Evolutionary conservation across 1,140 invertebrate genomes (phyloP).

Genomic region (Tribolium madens): DNA sequence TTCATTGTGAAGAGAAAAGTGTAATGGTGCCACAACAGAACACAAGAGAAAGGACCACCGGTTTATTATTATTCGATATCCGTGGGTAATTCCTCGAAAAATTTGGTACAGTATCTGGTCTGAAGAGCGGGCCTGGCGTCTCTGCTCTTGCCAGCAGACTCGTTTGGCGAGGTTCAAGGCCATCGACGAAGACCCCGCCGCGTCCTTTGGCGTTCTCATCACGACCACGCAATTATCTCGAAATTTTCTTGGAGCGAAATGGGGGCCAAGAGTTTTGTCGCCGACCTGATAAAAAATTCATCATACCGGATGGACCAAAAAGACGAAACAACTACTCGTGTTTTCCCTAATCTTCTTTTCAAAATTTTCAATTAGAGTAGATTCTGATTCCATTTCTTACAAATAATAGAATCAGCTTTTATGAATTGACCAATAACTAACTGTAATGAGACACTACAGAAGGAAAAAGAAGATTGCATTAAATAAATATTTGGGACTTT

Average conservation of each 20-base stretch:
- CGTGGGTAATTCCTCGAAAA: background rate
- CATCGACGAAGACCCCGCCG: slow-evolving; percentile 9
- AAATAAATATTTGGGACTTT: no score
- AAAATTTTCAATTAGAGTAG: no score
- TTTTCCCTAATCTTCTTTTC: no score
- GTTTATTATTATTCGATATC: background rate
- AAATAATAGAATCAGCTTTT: no score
- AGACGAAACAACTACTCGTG: no score
- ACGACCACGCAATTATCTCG: slow-evolving; percentile 25
- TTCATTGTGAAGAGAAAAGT: background rate
- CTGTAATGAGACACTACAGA: no score
- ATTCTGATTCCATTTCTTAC: no score
- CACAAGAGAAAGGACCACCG: background rate
- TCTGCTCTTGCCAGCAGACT: slow-evolving; percentile 24
- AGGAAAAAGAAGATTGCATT: no score
- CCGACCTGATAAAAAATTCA: background rate
- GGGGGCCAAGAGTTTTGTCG: background rate
- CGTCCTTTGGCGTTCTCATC: slow-evolving; percentile 26
- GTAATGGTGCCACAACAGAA: background rate
- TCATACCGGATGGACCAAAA: background rate
- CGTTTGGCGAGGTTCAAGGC: slow-evolving; percentile 43
- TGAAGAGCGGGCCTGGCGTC: slow-evolving; percentile 7
- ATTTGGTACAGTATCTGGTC: slow-evolving; percentile 11
- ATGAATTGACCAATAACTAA: no score
- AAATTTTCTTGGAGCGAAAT: slow-evolving; percentile 3